phyloP scores from a whole-genome alignment of 2,113 vertebrate genomes.

The Macquaria ambigua region DNA sequence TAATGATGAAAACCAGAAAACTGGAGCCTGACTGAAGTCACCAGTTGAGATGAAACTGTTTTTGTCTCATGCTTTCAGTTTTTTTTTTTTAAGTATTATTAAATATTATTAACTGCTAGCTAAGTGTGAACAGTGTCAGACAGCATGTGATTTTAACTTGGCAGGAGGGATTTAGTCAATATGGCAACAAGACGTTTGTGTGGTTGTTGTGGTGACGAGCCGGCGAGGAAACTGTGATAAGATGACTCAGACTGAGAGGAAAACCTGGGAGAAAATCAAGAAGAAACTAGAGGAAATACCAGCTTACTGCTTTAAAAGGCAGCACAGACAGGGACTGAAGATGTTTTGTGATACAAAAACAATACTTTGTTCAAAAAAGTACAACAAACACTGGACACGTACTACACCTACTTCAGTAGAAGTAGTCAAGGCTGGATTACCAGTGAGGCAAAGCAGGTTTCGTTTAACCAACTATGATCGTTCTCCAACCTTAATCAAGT shows the following conservation, averaged over 20 bases:
- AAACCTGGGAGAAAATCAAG: neutral
- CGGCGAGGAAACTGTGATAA: slow-evolving; percentile 10
- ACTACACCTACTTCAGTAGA: too few species aligned
- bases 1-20: neutral
- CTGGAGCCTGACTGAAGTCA: neutral
- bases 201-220: neutral
- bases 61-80: neutral
- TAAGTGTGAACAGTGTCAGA: slow-evolving; percentile 1
- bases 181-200: slow-evolving; percentile 3
- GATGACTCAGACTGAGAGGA: slow-evolving; percentile 23
- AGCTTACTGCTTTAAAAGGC: neutral
- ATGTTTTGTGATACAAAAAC: neutral
- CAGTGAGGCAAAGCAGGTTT: too few species aligned
- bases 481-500: too few species aligned
- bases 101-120: neutral
- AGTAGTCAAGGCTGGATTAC: too few species aligned
- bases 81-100: neutral
- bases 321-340: neutral
- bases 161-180: slow-evolving; percentile 29
- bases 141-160: neutral
- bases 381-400: neutral
- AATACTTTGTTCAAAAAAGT: neutral
- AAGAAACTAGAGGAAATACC: neutral
- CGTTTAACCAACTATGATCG: too few species aligned
- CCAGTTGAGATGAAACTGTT: neutral